phyloP scores from a whole-genome alignment of 1,140 invertebrate genomes.

The Cydia strobilella region DNA sequence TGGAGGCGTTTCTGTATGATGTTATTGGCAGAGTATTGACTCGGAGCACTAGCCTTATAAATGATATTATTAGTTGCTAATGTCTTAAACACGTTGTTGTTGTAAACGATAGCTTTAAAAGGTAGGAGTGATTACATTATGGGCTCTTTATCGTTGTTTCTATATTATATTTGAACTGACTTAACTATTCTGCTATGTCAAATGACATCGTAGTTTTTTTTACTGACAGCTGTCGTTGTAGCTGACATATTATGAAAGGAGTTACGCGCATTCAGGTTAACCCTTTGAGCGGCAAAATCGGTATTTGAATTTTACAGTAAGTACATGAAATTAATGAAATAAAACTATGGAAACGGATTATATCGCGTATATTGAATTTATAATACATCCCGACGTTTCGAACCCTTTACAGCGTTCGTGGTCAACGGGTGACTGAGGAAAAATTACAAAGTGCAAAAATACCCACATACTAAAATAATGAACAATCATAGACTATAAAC shows the following conservation, averaged over 20 bases:
- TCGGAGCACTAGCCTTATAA: neutral
- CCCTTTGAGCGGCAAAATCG: no score
- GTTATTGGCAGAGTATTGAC: neutral
- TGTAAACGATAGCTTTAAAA: neutral
- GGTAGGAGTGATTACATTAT: neutral
- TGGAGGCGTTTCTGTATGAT: neutral
- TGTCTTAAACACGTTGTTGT: neutral
- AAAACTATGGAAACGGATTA: no score
- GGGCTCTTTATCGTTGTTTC: neutral
- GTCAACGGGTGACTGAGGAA: no score
- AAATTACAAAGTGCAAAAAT: no score
- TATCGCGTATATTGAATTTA: no score
- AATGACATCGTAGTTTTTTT: neutral
- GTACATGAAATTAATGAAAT: no score
- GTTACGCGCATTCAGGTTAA: neutral
- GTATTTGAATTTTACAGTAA: no score
- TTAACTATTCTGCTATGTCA: neutral
- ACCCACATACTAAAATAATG: no score
- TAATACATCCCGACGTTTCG: no score
- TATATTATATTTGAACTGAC: no score
- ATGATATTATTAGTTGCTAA: neutral
- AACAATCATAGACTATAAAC: no score
- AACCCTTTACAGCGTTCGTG: no score
- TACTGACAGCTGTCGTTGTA: neutral
- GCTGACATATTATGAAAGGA: neutral